A percentile compares a stretch with the other conserved stretches of the same genome.
phyloP scores from a whole-genome alignment of 2,888 invertebrate genomes.

The Caenorhabditis sinica region DNA sequence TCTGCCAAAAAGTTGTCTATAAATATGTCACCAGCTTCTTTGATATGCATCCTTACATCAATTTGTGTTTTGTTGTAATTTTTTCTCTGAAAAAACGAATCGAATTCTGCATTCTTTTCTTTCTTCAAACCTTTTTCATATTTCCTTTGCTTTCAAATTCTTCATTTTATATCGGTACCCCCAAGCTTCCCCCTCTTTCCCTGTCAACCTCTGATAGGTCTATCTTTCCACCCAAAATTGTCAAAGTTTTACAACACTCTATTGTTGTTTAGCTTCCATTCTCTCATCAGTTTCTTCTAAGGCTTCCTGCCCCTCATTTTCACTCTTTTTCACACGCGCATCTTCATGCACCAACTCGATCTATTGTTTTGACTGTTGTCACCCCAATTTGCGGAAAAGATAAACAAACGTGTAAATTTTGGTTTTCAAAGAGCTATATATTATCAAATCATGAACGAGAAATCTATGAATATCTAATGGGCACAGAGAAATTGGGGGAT shows the following conservation, averaged over 20 bases:
- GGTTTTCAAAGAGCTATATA: neutral
- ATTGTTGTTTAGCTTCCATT: neutral
- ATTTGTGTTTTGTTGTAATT: neutral
- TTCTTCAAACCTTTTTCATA: no score
- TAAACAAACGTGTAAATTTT: conserved; percentile 20
- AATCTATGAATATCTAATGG: conserved; percentile 1
- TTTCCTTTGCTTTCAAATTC: no score
- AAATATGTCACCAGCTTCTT: conserved; percentile 24
- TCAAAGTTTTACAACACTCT: neutral
- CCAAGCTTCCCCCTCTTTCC: neutral
- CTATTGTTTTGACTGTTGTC: neutral
- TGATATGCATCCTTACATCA: neutral
- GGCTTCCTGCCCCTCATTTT: no score
- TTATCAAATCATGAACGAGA: neutral
- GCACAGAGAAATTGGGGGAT: neutral
- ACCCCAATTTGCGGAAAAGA: conserved; percentile 14
- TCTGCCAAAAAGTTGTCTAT: conserved; percentile 26
- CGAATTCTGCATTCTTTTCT: neutral
- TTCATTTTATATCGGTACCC: neutral
- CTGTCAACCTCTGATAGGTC: neutral
- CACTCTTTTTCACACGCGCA: neutral
- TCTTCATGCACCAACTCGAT: neutral
- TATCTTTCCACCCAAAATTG: neutral
- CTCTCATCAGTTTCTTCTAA: neutral
- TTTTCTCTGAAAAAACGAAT: no score